Conservation (phyloP, 2,888 invertebrate genomes). For the Agelastica alni region DNA sequence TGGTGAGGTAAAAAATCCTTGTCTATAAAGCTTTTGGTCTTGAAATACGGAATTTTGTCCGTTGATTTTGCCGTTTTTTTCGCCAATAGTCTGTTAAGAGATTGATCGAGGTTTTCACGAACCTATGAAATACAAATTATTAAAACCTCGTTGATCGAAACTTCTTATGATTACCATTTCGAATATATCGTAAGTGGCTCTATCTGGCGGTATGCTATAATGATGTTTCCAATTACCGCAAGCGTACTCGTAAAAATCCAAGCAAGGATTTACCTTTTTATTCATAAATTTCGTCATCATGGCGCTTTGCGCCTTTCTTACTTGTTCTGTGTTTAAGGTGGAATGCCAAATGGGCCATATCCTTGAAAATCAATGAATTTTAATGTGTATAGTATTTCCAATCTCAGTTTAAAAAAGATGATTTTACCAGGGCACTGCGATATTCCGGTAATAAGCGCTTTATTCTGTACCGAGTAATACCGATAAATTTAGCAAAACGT, state of each 20-base stretch:
- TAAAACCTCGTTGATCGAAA: too few species aligned
- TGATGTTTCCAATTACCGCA: constrained; percentile 85
- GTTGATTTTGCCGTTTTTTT: constrained; percentile 23
- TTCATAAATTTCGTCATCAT: constrained; percentile 81
- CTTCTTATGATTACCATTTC: too few species aligned
- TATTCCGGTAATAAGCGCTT: too few species aligned
- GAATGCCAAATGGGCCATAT: constrained; percentile 20
- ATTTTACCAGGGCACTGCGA: too few species aligned
- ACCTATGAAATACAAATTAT: constrained; percentile 12
- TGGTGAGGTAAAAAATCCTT: constrained; percentile 33
- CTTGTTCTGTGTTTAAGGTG: constrained; percentile 8
- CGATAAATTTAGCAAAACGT: too few species aligned
- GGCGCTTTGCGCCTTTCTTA: constrained; percentile 29
- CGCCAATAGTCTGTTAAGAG: constrained; percentile 69
- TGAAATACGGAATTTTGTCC: constrained; percentile 13
- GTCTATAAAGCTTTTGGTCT: constrained; percentile 32
- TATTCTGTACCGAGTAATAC: too few species aligned
- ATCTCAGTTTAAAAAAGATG: too few species aligned
- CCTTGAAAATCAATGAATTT: too few species aligned
- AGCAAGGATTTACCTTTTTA: constrained; percentile 71
- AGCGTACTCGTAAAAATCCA: constrained; percentile 83
- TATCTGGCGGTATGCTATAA: constrained; percentile 87
- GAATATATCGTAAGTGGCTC: constrained; percentile 87
- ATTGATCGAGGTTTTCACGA: constrained; percentile 75
- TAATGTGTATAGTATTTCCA: too few species aligned